Base-by-base conservation (phyloP, 2,113 vertebrate species). In the Eleginops maclovinus region DNA sequence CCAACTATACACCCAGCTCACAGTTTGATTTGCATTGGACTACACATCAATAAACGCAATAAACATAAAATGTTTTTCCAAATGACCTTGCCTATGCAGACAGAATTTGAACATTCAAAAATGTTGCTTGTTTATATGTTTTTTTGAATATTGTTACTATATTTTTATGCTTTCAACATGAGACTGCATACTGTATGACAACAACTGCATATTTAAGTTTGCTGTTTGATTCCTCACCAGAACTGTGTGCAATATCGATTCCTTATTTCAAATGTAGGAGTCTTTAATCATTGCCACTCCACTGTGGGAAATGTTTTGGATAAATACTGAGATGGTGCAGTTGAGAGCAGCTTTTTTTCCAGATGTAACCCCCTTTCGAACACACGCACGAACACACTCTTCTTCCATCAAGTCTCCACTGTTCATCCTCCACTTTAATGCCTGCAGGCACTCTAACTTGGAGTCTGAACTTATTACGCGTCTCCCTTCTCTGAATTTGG, bases 401-500 rank as follows among this genome's bases (percentile, higher is more conserved):
- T 66, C 54, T 73, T 74, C 72, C 81, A 86, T 84, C 79, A 83
- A 53, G 58, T 76, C 75, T 77, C 84, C 81, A 69, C 76, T 72
- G 67, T 76, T 86, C 83, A 77, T 82, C 75, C 82, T 83, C 83
- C 71, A 77, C 72, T 81, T 89, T 87, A 82, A 79, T 71, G 77
- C 89, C 89, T 77, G 36, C 62, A 83, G 87, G 87, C 86, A 77
- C 85, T 92, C 81, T 83, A 78, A 91, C 77, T 85, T 67, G 69
- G 80, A 87, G 82, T 86, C 82, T 80, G 81, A 89, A 84, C 82
- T 88, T 88, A 89, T 90, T 89, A 89, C 83, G 81, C 81, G 21
- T 83, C 82, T 79, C 79, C 79, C 84, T 51, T 76, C 74, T 76
- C 84, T 72, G 73, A 81, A 81, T 88, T 82, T 81, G 71, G 81